Conservation (phyloP, 2,113 vertebrate genomes). For the Girardinichthys multiradiatus region DNA sequence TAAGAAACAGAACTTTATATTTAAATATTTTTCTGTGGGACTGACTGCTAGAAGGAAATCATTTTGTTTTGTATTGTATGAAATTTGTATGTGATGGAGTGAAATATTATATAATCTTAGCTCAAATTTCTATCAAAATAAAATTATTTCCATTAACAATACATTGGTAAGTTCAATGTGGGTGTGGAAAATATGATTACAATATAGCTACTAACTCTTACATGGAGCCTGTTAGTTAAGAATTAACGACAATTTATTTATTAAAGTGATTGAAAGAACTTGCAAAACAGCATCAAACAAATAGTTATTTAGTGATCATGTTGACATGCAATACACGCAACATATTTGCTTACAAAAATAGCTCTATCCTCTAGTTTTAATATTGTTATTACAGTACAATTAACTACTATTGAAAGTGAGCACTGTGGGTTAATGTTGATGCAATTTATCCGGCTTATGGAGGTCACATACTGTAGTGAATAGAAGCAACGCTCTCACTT, state of each 20-base stretch:
- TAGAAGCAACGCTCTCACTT: too few species aligned
- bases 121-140: neutral
- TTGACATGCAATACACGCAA: neutral
- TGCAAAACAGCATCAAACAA: neutral
- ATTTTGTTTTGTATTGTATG: too few species aligned
- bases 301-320: too few species aligned
- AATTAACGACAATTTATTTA: neutral
- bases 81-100: too few species aligned
- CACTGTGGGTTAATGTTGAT: neutral
- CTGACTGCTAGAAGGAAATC: neutral
- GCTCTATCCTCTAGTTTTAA: too few species aligned
- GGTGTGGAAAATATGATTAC: neutral
- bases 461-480: too few species aligned
- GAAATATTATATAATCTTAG: neutral
- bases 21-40: neutral
- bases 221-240: too few species aligned
- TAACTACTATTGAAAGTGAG: neutral
- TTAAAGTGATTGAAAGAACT: neutral
- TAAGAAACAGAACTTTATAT: neutral
- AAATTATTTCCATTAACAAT: too few species aligned
- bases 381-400: too few species aligned
- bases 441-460: too few species aligned
- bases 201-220: neutral
- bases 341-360: too few species aligned
- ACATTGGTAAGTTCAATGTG: neutral